Conservation (phyloP, 2,888 invertebrate species). For the Mycalesis mineus region DNA sequence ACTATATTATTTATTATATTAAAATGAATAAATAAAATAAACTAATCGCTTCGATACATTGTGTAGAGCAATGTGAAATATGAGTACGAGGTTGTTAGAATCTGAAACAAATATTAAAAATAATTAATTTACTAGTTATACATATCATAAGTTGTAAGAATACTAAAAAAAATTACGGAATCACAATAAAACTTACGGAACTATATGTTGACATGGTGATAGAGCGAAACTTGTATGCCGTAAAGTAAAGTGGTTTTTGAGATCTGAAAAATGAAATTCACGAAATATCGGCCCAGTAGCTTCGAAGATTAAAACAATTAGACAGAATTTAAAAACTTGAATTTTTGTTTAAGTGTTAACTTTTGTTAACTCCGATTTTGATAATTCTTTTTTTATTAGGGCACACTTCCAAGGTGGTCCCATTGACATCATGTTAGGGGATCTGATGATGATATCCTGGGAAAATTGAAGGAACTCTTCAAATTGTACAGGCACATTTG, state of each 20-base stretch:
- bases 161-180: too few relatives aligned
- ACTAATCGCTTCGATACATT: constrained; percentile 44
- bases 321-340: too few relatives aligned
- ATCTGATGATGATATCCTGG: too few relatives aligned
- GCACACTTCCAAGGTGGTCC: too few relatives aligned
- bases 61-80: constrained; percentile 61
- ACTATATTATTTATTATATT: background rate
- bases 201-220: constrained; percentile 60
- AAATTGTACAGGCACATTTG: too few relatives aligned
- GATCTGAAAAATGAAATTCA: constrained; percentile 58
- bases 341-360: too few relatives aligned
- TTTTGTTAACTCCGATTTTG: too few relatives aligned
- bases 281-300: too few relatives aligned
- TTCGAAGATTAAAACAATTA: background rate
- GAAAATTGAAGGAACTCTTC: too few relatives aligned
- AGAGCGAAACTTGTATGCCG: constrained; percentile 56
- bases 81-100: constrained; percentile 57
- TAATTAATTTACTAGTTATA: background rate
- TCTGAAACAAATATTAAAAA: constrained; percentile 45
- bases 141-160: too few relatives aligned
- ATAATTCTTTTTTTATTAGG: too few relatives aligned
- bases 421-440: too few relatives aligned
- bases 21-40: background rate
- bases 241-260: constrained; percentile 62
- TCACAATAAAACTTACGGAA: constrained; percentile 48